Evolutionary conservation across 1,140 invertebrate species (phyloP), one percentile per base, ranked within the genome.

Genomic region (Camponotus pennsylvanicus): DNA sequence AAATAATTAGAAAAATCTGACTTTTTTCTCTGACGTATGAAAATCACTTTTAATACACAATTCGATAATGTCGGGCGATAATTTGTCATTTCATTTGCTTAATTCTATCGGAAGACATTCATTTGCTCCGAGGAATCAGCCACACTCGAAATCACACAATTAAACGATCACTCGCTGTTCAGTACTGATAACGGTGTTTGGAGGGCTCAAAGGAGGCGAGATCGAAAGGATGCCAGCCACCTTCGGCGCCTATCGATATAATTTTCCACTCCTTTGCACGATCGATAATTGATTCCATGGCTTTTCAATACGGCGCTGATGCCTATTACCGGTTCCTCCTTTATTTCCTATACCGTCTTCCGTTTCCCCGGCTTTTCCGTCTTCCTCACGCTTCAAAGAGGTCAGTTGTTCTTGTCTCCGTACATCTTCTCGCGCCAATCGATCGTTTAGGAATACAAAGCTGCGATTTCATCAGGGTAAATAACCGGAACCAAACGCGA

Each of bases 231-330:
- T 71, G 52, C 5, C 75, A 85, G 61, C 55, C 85, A 70, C 11
- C 55, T 45, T 34, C 40, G 27, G 21, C 55, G 83, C 52, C 63
- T 88, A 87, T 82, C 89, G 78, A 86, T 92, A 88, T 91, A 88
- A 92, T 92, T 92, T 92, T 92, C 91, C 91, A 85, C 71, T 45
- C 64, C 84, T 76, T 89, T 82, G 89, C 84, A 69, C 86, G 84
- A 7, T 85, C 73, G 86, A 87, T 92, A 92, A 92, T 92, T 92
- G 88, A 91, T 92, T 87, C 66, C 79, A 85, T 49, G 49, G 78
- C 78, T 85, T 83, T 83, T 89, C 89, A 88, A 80, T 2, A 18
- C 70, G 59, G 55, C 55, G 13, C 61, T 34, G 57, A 63, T 87
- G 85, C 66, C 88, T 89, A 84, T 89, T 90, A 89, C 86, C 69